Evolutionary conservation across 2,797 vertebrate species (phyloP), one percentile per base, ranked within the genome.

Genomic region (Cryptoprocta ferox): DNA sequence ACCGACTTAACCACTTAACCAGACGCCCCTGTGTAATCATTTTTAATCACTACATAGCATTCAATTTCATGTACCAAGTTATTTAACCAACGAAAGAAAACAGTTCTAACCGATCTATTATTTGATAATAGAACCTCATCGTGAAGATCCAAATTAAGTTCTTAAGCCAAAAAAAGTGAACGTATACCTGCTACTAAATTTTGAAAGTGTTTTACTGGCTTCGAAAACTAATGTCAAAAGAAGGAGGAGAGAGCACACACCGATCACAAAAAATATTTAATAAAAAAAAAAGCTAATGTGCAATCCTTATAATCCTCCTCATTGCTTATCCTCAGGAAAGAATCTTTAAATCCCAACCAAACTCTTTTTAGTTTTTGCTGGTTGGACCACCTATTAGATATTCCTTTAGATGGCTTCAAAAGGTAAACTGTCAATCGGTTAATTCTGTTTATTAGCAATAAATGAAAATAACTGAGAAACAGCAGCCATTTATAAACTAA

Each of bases 341-440:
- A 88, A 78, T 79, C n/a, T n/a, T 83, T 66, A 65, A 81, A 70
- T 6, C 16, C 1, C 76, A 32, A 28, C 28, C 30, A 85, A 91
- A 92, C 75, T 89, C 13, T 48, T 92, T 81, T n/a, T 82, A 87
- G n/a, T 89, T 94, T 91, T 78, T 30, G 5, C 39, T 53, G 8
- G 15, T 82, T 94, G 63, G 26, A 65, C 19, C n/a, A 28, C 37
- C 50, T 68, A 1, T 39, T 61, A 73, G 15, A 83, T 28, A 24
- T 93, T 91, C 50, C 32, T 76, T 88, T 24, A 50, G 56, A 88
- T 84, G 93, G 30, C 66, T 93, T 94, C 37, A 76, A 14, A 56
- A 50, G 3, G 8, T 70, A 70, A 85, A 42, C 28, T 76, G 19
- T 70, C 53, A 10, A 65, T 42, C 5, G 61, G 28, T 75, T 76